Base-by-base conservation (phyloP, 2,888 invertebrate species). In the Cancer borealis region DNA sequence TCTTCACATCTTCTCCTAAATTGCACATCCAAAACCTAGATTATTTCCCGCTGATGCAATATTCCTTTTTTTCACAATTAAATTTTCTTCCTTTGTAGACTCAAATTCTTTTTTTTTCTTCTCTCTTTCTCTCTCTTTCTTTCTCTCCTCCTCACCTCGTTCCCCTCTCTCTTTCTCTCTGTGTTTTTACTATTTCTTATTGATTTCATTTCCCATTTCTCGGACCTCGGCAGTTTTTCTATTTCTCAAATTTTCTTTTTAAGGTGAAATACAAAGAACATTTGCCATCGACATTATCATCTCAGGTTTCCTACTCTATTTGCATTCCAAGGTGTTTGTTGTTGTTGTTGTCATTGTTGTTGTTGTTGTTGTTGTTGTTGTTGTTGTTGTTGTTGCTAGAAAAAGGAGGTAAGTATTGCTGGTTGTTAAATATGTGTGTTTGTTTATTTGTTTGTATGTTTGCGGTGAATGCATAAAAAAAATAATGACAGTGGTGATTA, bases 31-130 rank as follows among this genome's bases (percentile, higher is more conserved):
- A 30, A 79, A 79, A 79, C 73, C 73, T 26, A 79, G 73, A 79
- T 79, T 79, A 79, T 79, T 79, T 79, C 73, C 73, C n/a, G 73
- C 84, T 84, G 84, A 84, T 84, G 84, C 84, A 84, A 84, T 84
- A 84, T 79, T 26, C 39, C 3, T 30, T 84, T 84, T 66, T 84
- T 84, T 39, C 14, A 84, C 84, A 84, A 84, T 39, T 39, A 84
- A 84, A 84, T 84, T 84, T 84, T 84, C 84, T 84, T 84, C 84
- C 39, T 84, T 84, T 84, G 84, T 79, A 84, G 84, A 30, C 39
- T 39, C 84, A 12, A 30, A 3, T 39, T 84, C 39, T 84, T 79
- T 30, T n/a, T 66, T n/a, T 26, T 26, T 21, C 8, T 3, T 66
- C 66, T 66, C 66, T 21, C 66, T 21, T 12, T 66, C 66, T 66